Evolutionary conservation across 2,888 invertebrate species (phyloP), one percentile per base, ranked within the genome.

Genomic region (Tortrix viridana): DNA sequence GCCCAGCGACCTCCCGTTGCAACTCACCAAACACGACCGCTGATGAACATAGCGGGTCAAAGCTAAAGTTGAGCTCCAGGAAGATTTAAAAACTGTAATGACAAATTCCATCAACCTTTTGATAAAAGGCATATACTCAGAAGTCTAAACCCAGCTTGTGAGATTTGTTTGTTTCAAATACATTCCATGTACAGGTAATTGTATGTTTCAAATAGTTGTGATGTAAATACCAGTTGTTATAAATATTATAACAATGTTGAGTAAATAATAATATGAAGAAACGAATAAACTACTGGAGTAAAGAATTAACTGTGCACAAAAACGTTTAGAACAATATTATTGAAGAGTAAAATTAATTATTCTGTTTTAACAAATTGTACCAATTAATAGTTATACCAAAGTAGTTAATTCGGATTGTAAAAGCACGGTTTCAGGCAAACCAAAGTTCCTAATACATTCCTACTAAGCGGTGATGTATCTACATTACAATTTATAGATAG

Each of bases 1-100:
- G 61, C 72, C 79, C 60, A 88, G 80, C 69, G 94, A 93, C 79
- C 93, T 95, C 75, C 95, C 95, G 18, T 83, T 95, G 67, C 95
- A 95, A 80, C 91, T 95, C 65, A 95, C 95, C 48, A 95, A 95
- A 84, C 95, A 95, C 81, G 95, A 95, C 84, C 94, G 95, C 82
- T 94, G 85, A 50, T 50, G 26, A 9, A 32, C 22, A 49, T 14
- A 16, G 18, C 14, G 5, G 19, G 37, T 37, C 14, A 37, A 14
- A 37, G 7, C 50, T 50, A 19, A 37, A 50, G 6, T 16, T 44
- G 18, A 9, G n/a, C n/a, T 19, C 14, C 19, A 41, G 41, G 14
- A 16, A n/a, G 41, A 0, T 41, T 41, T 16, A 16, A 41, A n/a
- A 41, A n/a, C 16, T 41, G 41, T 5, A 5, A 2, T n/a, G 16